Percentiles rank a stretch among this genome's conserved stretches.
These are phyloP conservation scores for Danio choprae DNA, from an alignment of 2,797 vertebrate genomes.

Conservation along the genomic window DNA sequence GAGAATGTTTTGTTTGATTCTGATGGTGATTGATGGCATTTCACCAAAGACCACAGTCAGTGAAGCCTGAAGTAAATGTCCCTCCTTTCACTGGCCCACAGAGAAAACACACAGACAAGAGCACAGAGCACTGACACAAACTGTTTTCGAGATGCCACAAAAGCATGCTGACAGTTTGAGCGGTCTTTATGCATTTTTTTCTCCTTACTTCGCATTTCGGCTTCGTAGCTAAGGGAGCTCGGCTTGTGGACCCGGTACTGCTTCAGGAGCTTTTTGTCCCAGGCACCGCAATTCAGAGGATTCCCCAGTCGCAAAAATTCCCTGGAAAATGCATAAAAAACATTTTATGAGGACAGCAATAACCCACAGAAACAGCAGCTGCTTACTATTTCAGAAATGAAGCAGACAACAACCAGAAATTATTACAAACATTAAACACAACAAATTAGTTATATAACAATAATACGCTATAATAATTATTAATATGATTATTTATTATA, in stretches of 20 bases:
- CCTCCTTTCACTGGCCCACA: conserved; percentile 28
- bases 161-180: conserved; percentile 32
- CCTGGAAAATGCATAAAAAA: conserved; percentile 72
- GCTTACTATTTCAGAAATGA: not conserved
- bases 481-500: too few relatives aligned
- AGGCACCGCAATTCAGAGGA: conserved; percentile 96
- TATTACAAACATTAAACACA: not conserved
- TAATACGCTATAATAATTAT: not conserved
- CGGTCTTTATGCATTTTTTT: conserved; percentile 6
- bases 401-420: not conserved
- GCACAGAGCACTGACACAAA: conserved; percentile 43
- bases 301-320: conserved; percentile 95
- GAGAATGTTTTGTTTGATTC: conserved; percentile 50
- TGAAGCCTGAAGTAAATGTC: conserved; percentile 38
- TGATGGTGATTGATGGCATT: conserved; percentile 46
- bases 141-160: conserved; percentile 28
- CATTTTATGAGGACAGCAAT: not conserved
- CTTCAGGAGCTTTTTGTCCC: conserved; percentile 96
- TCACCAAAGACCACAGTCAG: conserved; percentile 28
- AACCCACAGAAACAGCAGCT: not conserved
- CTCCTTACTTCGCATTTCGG: conserved; percentile 93
- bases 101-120: conserved; percentile 33
- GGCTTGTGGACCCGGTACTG: conserved; percentile 97
- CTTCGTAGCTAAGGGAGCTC: conserved; percentile 93
- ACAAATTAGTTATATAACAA: not conserved